These are phyloP conservation scores for Falco columbarius DNA, from an alignment of 2,797 vertebrate genomes.

Conservation along the genomic window DNA sequence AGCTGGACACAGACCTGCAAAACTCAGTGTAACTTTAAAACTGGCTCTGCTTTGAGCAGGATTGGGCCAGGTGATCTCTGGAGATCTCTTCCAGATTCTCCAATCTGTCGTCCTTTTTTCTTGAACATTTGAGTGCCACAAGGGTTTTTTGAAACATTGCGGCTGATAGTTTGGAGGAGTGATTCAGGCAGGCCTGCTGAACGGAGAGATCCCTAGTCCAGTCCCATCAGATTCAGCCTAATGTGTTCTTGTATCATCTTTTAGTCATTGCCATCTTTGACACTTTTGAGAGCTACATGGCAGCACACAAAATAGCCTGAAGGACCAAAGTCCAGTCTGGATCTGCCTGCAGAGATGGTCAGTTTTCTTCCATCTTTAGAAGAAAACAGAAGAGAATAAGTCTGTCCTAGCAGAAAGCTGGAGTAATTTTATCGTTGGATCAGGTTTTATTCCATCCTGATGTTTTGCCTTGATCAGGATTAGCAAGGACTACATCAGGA, in stretches of 20 bases:
- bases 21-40: not conserved
- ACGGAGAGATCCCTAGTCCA: not conserved
- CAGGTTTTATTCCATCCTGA: not conserved
- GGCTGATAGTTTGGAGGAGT: not conserved
- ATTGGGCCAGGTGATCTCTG: not conserved
- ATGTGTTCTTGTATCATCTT: fast-evolving
- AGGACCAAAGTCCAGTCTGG: not conserved
- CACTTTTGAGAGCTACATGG: not conserved
- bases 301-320: not conserved
- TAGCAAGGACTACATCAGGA: not conserved
- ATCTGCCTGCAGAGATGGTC: not conserved
- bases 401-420: not conserved
- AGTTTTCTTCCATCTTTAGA: not conserved
- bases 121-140: not conserved
- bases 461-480: not conserved
- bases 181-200: not conserved
- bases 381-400: not conserved
- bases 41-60: not conserved
- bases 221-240: not conserved
- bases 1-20: not conserved
- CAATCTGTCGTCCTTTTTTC: not conserved
- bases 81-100: not conserved
- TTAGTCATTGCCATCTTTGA: not conserved
- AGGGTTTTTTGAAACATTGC: not conserved
- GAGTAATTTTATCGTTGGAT: not conserved